Evolutionary conservation across 1,140 invertebrate species (phyloP), one percentile per base, ranked within the genome.

Genomic region (Eriocheir sinensis): DNA sequence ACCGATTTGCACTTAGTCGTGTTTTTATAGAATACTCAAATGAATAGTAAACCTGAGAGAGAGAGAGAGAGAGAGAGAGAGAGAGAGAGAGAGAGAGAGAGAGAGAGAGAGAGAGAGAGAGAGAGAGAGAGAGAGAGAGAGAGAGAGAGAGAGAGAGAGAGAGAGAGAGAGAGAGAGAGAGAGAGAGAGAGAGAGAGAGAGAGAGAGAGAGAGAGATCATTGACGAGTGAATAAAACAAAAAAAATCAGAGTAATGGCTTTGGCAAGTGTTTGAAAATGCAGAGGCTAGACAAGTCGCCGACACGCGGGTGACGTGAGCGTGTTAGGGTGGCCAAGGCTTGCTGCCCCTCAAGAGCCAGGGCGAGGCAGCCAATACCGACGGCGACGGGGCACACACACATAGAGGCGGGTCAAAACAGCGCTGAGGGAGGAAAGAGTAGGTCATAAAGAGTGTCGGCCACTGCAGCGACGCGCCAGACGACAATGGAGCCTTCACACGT

Each of bases 91-190:
- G 83, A 85, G 83, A 85, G 83, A 85, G 83, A 85, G 30, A 60
- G 41, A 48, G 89, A 90, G 89, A 90, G 89, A 90, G 89, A 90
- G 89, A 90, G 89, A 90, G 89, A 90, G 89, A 90, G 89, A 90
- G 89, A 90, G 89, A 90, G 89, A 90, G 44, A 72, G 48, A 90
- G 44, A 72, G 89, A 72, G 44, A 72, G 48, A 60, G 44, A 34
- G 89, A 60, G 48, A 32, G 89, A 60, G 44, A 53, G 89, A 90
- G 44, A 72, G n/a, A 60, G 85, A 38, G 85, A 86, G 85, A 86
- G 85, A 86, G 88, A 90, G 44, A 90, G 88, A 90, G 88, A 90
- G 88, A 90, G 88, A 48, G 88, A 34, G 88, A 53, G 44, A 90
- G 44, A 48, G 88, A 53, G 88, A 60, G n/a, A 91, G n/a, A 91